These are phyloP conservation scores for Coptodon rendalli DNA, from an alignment of 2,113 vertebrate species.

Conservation along the genomic window DNA sequence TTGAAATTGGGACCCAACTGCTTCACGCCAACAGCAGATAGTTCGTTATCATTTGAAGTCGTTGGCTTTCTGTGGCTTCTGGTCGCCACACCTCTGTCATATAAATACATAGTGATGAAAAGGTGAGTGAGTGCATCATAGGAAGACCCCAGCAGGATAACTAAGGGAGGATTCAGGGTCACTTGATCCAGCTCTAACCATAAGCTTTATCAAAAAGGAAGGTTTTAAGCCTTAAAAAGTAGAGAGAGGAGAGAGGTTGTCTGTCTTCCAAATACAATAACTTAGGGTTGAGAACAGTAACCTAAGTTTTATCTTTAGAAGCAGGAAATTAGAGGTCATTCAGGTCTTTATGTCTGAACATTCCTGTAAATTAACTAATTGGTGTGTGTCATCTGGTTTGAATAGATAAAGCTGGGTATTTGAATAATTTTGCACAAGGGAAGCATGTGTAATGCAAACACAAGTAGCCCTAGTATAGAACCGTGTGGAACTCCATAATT, in stretches of 20 bases:
- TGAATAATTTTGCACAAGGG: not conserved
- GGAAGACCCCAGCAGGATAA: not conserved
- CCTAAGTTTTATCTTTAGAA: not conserved
- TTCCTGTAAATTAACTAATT: not conserved
- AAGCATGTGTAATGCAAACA: not conserved
- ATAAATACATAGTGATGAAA: not conserved
- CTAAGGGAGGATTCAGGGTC: not conserved
- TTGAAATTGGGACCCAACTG: rapidly evolving
- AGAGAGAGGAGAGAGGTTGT: not conserved
- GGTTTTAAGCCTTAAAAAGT: not conserved
- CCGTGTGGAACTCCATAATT: not conserved
- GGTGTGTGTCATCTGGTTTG: not conserved
- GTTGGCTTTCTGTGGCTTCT: not conserved
- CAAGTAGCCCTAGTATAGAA: not conserved
- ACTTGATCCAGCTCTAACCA: not conserved
- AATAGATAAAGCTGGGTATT: not conserved
- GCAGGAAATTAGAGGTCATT: not conserved
- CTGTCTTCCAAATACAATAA: not conserved
- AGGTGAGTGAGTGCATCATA: not conserved
- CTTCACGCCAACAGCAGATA: not conserved
- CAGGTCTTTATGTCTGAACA: not conserved
- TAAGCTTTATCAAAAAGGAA: not conserved
- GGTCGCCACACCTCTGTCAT: not conserved
- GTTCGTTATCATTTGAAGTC: not conserved
- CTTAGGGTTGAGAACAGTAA: not conserved